Conservation (phyloP, 2,113 vertebrate species). For the Tragelaphus imberbis region DNA sequence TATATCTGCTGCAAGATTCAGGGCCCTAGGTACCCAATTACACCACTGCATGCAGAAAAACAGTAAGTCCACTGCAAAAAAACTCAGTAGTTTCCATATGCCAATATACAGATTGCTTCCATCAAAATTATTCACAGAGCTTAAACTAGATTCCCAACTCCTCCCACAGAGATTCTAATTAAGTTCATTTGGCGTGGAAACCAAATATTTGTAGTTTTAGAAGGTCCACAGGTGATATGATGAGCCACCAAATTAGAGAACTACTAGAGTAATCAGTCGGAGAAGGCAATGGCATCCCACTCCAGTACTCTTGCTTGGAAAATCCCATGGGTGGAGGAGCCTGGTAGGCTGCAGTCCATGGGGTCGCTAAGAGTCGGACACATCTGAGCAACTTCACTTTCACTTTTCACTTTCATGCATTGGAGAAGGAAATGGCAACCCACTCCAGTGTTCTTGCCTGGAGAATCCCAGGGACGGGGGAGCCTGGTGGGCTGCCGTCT, state of each 20-base stretch:
- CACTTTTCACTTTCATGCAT: too few species aligned
- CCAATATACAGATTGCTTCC: neutral
- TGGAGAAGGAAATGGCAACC: too few species aligned
- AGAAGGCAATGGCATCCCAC: too few species aligned
- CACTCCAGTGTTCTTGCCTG: too few species aligned
- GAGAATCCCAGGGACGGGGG: too few species aligned
- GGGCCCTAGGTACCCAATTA: neutral
- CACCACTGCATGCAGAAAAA: neutral
- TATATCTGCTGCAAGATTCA: neutral
- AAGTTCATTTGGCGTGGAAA: neutral
- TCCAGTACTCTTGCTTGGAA: too few species aligned
- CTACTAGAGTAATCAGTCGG: neutral
- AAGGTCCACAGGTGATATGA: neutral
- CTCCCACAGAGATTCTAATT: constrained; percentile 15
- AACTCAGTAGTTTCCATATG: neutral
- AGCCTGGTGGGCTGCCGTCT: too few species aligned
- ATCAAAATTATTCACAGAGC: neutral
- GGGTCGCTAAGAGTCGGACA: too few species aligned
- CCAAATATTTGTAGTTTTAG: neutral
- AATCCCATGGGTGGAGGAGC: too few species aligned
- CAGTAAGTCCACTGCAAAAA: neutral
- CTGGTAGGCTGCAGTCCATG: too few species aligned
- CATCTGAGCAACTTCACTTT: too few species aligned
- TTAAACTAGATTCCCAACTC: constrained; percentile 22
- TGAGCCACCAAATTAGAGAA: constrained; percentile 27